Conservation (phyloP, 2,113 vertebrate species). For the Oxyura jamaicensis region DNA sequence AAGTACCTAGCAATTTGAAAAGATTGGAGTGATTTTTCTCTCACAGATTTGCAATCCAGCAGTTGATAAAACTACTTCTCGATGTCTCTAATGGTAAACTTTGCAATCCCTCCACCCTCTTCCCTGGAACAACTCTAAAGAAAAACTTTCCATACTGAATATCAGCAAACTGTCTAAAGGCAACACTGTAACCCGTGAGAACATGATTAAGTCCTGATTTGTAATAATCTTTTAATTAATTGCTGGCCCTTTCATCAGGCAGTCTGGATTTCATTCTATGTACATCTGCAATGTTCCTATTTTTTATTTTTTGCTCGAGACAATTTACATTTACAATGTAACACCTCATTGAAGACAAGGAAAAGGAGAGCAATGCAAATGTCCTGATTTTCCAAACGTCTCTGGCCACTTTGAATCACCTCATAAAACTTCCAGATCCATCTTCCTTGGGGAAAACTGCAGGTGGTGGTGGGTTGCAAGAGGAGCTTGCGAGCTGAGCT, state of each 20-base stretch:
- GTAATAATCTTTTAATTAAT: not conserved
- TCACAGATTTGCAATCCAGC: not conserved
- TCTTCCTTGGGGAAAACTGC: not conserved
- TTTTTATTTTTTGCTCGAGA: not conserved
- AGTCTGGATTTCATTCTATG: not conserved
- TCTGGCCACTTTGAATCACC: not conserved
- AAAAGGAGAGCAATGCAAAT: not conserved
- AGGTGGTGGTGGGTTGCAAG: not conserved
- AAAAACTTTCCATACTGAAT: not conserved
- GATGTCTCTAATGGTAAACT: not conserved
- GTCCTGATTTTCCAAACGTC: not conserved
- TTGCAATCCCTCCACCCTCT: not conserved
- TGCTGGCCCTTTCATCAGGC: not conserved
- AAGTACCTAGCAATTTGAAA: not conserved
- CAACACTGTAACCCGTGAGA: not conserved
- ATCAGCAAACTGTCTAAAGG: not conserved
- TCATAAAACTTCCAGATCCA: conserved; percentile 33
- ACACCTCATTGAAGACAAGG: not conserved
- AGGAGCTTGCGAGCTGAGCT: not conserved
- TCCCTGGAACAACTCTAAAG: not conserved
- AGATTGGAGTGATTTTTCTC: not conserved
- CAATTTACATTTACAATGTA: not conserved
- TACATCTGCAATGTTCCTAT: not conserved
- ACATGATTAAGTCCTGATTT: not conserved
- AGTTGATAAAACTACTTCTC: not conserved